phyloP scores from a whole-genome alignment of 1,140 invertebrate species.

The Micrasema minimum region DNA sequence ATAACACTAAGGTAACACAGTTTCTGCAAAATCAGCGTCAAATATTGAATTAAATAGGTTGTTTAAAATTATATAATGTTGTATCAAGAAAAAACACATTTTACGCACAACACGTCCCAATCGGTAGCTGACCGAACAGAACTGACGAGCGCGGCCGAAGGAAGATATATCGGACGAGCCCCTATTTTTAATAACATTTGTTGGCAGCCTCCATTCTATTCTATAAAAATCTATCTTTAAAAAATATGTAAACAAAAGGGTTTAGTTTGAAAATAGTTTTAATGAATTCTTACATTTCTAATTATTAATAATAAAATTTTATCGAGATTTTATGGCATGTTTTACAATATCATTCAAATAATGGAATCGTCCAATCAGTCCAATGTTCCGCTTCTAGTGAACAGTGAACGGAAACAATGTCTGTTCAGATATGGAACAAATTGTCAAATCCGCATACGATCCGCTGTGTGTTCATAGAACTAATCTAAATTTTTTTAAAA shows the following conservation, averaged over 20 bases:
- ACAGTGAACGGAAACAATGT: slow-evolving; percentile 35
- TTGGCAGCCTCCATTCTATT: slow-evolving; percentile 45
- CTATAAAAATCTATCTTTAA: slow-evolving; percentile 7
- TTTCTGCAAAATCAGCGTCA: slow-evolving; percentile 26
- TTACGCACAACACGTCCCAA: slow-evolving; percentile 60
- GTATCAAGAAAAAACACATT: slow-evolving; percentile 66
- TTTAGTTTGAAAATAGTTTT: too few species aligned
- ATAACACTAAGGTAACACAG: slow-evolving; percentile 54
- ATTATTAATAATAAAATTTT: slow-evolving; percentile 1
- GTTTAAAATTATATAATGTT: slow-evolving; percentile 49
- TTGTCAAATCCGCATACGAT: background rate
- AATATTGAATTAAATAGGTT: slow-evolving; percentile 36
- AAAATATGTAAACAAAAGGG: background rate
- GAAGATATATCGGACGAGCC: slow-evolving; percentile 52
- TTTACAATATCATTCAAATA: slow-evolving; percentile 42
- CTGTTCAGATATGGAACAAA: slow-evolving; percentile 14
- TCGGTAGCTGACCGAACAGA: slow-evolving; percentile 62
- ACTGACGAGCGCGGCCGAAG: slow-evolving; percentile 59
- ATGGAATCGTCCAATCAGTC: slow-evolving; percentile 49
- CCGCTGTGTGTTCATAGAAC: slow-evolving; percentile 3
- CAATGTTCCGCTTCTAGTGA: slow-evolving; percentile 41
- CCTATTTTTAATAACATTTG: slow-evolving; percentile 54
- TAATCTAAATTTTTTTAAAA: too few species aligned
- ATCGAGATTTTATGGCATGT: slow-evolving; percentile 3
- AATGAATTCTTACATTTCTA: background rate